These are phyloP conservation scores for Caenorhabditis inopinata DNA, from an alignment of 1,140 invertebrate genomes.

Conservation along the genomic window DNA sequence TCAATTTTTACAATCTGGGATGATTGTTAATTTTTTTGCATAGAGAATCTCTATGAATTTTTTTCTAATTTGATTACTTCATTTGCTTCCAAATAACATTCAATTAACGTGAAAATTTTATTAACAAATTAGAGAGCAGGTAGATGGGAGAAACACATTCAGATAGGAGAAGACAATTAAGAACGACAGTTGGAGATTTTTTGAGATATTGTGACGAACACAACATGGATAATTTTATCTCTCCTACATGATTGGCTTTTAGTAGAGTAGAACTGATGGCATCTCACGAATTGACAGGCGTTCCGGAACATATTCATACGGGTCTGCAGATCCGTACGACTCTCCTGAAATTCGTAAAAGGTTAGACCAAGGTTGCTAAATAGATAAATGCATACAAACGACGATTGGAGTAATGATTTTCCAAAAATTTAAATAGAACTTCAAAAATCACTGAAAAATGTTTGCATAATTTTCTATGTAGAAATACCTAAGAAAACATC, in stretches of 20 bases:
- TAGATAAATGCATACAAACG: too few species aligned
- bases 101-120: constrained; percentile 8
- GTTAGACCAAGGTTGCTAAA: too few species aligned
- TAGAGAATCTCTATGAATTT: not conserved
- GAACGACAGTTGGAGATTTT: not conserved
- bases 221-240: not conserved
- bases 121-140: not conserved
- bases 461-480: too few species aligned
- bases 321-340: constrained; percentile 1
- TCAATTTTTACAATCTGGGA: not conserved
- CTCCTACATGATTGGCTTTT: not conserved
- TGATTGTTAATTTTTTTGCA: not conserved
- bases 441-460: too few species aligned
- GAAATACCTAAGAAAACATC: not conserved
- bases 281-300: not conserved
- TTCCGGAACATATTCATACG: constrained; percentile 18
- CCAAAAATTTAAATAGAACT: too few species aligned
- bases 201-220: not conserved
- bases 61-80: too few species aligned
- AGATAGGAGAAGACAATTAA: not conserved
- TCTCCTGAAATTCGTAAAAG: constrained; percentile 17
- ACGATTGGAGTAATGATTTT: too few species aligned
- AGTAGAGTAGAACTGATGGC: constrained; percentile 14
- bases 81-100: too few species aligned
- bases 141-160: not conserved